Evolutionary conservation across 2,113 vertebrate species (phyloP).

Genomic region (Pyrgilauda ruficollis): DNA sequence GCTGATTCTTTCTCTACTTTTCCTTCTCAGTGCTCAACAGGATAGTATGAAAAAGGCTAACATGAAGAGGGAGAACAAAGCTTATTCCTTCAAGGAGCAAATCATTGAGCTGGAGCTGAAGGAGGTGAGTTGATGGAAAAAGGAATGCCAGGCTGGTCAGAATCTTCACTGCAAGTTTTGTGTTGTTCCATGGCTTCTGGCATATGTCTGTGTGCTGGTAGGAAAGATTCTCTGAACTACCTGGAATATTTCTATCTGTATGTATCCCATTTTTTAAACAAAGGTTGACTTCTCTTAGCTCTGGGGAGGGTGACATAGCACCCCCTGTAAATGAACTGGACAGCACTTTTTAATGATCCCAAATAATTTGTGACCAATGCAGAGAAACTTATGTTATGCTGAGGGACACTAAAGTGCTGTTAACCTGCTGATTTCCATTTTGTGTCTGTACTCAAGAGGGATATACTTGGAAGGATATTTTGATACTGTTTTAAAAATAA

Average conservation of each 20-base stretch:
- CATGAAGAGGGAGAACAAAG: constrained; percentile 97
- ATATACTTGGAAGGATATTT: neutral
- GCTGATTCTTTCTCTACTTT: neutral
- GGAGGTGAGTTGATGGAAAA: constrained; percentile 76
- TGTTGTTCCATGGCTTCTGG: neutral
- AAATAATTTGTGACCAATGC: neutral
- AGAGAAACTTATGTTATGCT: neutral
- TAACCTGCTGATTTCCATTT: neutral
- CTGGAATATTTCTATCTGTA: neutral
- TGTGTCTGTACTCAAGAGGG: neutral
- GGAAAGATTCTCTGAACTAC: neutral
- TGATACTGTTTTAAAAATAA: neutral
- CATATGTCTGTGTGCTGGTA: neutral
- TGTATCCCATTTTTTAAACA: neutral
- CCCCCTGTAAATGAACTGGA: neutral
- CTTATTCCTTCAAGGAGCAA: constrained; percentile 97
- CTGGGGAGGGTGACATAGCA: neutral
- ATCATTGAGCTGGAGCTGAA: constrained; percentile 97
- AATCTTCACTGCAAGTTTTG: neutral
- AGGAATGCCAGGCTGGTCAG: neutral
- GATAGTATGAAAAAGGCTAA: constrained; percentile 92
- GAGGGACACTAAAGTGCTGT: neutral
- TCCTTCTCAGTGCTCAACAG: constrained; percentile 84
- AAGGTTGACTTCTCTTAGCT: neutral
- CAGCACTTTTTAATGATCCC: neutral